Evolutionary conservation across 1,140 invertebrate species (phyloP), one percentile per base, ranked within the genome.

Genomic region (Bombus affinis): DNA sequence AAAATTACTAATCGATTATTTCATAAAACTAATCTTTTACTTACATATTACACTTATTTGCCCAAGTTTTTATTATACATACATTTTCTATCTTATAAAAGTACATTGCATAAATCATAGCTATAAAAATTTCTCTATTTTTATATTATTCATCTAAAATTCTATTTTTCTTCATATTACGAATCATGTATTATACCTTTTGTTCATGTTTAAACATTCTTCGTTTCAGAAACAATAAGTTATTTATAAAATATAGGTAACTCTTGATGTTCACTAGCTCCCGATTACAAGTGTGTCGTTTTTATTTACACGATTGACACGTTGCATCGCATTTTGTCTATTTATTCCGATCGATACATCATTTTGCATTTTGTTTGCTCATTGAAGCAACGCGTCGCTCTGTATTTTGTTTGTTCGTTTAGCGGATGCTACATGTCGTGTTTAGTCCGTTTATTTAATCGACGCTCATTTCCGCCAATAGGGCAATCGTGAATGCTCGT

Each of bases 291-390:
- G 65, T 15, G 66, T 22, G 32, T 32, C 35, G 35, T 68, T 68
- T 68, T 68, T 68, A 32, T 68, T 37, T 68, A 68, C 35, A 25
- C 9, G 35, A 37, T 37, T 25, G 35, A 68, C 22, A 37, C 9
- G 35, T 22, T 35, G 66, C 66, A 22, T 68, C 22, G 9, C 35
- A 68, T 68, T 68, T 68, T 10, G 35, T 37, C 66, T 35, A 68
- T 37, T 68, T 68, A 68, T 68, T 68, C 10, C 35, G 9, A 68
- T 68, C 66, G 66, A 68, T 22, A 68, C 66, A 22, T 68, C 66
- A 68, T 68, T 68, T 68, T 68, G 32, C 22, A 25, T 68, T 68
- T 68, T 37, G 66, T 68, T 68, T 68, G 66, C 32, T 37, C 66
- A 22, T 22, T 18, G 35, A 68, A 37, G 22, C 35, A 10, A 25